These are phyloP conservation scores for Coenobita brevimanus DNA, from an alignment of 1,140 invertebrate genomes.

Conservation along the genomic window DNA sequence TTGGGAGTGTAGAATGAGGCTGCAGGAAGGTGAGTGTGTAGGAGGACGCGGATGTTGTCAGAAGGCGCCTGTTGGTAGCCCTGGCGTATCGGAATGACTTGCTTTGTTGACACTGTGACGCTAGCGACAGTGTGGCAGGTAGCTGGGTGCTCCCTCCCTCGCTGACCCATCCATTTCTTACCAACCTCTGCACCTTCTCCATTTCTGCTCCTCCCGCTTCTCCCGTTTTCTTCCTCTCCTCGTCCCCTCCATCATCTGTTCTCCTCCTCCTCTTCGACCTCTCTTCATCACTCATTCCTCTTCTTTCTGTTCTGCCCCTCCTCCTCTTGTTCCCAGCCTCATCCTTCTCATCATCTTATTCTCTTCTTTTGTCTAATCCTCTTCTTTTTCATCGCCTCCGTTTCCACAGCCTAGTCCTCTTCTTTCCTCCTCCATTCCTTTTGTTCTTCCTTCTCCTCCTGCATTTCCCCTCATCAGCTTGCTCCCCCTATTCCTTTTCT, in stretches of 20 bases:
- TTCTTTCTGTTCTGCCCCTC: not conserved
- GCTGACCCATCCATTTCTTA: not conserved
- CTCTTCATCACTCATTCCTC: not conserved
- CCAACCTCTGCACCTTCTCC: not conserved
- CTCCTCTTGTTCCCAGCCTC: not conserved
- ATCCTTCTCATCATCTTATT: not conserved
- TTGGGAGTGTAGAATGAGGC: no score
- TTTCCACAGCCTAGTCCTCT: not conserved
- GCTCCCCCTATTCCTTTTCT: not conserved
- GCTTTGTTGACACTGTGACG: slow-evolving; percentile 32
- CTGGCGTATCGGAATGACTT: slow-evolving; percentile 16
- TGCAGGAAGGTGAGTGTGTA: no score
- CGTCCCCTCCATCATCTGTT: not conserved
- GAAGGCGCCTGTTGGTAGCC: no score
- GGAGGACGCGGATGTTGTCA: no score
- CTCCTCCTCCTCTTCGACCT: not conserved
- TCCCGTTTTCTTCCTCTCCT: not conserved
- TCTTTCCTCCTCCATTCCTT: not conserved
- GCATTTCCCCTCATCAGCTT: not conserved
- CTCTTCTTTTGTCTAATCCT: not conserved
- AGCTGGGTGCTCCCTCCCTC: not conserved
- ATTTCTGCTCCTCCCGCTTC: not conserved
- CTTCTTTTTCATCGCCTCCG: not conserved
- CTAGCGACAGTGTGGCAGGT: no score
- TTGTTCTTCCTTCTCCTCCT: not conserved